A percentile compares a stretch with the other conserved stretches of the same genome.
phyloP scores from a whole-genome alignment of 2,113 vertebrate species.

The Picathartes gymnocephalus region DNA sequence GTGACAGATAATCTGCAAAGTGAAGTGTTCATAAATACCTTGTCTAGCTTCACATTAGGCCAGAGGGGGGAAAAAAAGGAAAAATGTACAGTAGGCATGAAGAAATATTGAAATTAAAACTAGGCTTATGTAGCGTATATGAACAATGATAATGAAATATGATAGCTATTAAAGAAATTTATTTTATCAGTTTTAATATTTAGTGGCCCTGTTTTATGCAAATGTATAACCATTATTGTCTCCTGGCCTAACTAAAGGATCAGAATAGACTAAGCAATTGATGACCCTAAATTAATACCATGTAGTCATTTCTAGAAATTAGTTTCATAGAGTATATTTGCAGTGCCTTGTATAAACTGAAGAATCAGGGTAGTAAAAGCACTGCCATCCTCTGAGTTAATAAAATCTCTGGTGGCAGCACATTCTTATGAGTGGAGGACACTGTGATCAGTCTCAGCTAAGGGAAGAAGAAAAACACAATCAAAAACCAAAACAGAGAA shows the following conservation, averaged over 20 bases:
- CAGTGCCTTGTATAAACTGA: not conserved
- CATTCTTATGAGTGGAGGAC: not conserved
- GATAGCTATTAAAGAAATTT: not conserved
- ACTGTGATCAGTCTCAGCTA: not conserved
- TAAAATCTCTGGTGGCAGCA: not conserved
- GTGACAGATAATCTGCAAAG: not conserved
- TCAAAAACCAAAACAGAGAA: not conserved
- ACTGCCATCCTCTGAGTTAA: not conserved
- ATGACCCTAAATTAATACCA: not conserved
- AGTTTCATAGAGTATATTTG: not conserved
- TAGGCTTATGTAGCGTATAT: not conserved
- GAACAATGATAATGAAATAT: slow-evolving; percentile 31
- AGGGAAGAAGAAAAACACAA: not conserved
- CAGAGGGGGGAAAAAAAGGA: not conserved
- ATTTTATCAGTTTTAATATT: not conserved
- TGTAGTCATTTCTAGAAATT: not conserved
- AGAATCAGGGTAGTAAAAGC: not conserved
- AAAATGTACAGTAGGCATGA: not conserved
- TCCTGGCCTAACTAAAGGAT: not conserved
- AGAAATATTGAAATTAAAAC: slow-evolving; percentile 37
- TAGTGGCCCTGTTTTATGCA: not conserved
- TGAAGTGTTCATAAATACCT: not conserved
- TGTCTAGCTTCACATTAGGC: not conserved
- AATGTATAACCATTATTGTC: not conserved
- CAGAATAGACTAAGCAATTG: not conserved